A percentile compares a stretch with the other conserved stretches of the same genome.
Evolutionary conservation across 1,140 invertebrate genomes (phyloP).

Genomic region (Lepidurus packardi): DNA sequence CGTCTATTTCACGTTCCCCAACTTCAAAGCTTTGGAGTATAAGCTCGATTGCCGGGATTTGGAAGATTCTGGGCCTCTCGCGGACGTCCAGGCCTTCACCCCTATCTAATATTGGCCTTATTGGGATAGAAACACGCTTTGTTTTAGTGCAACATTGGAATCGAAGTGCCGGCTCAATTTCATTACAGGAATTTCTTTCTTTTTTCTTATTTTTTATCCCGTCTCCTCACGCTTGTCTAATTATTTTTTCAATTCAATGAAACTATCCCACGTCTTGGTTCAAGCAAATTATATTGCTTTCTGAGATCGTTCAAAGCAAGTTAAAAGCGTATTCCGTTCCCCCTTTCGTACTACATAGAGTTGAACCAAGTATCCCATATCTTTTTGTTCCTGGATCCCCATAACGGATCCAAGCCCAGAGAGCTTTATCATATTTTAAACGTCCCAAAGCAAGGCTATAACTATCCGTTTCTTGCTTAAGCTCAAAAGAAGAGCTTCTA

Average conservation of each 20-base stretch:
- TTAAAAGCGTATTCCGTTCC: neutral
- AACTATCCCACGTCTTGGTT: neutral
- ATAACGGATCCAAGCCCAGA: neutral
- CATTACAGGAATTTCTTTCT: neutral
- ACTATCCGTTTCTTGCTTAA: too few relatives aligned
- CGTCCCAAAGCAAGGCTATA: too few relatives aligned
- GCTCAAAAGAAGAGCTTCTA: too few relatives aligned
- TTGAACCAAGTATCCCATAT: neutral
- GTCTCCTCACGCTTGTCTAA: neutral
- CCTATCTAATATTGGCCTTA: neutral
- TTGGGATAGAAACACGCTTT: neutral
- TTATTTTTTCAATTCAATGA: neutral
- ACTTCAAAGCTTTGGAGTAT: constrained; percentile 5
- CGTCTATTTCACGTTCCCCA: neutral
- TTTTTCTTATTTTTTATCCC: neutral
- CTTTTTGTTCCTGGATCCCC: neutral
- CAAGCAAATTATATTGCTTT: neutral
- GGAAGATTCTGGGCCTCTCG: neutral
- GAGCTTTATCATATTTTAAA: neutral
- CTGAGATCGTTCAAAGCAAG: neutral
- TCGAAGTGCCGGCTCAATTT: neutral
- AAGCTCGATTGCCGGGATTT: constrained; percentile 13
- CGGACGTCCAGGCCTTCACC: neutral
- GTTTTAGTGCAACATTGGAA: constrained; percentile 18
- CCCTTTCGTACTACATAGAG: neutral